A percentile compares a stretch with the other conserved stretches of the same genome.
Conservation (phyloP, 2,797 vertebrate genomes). For the Centropyge bicolor region DNA sequence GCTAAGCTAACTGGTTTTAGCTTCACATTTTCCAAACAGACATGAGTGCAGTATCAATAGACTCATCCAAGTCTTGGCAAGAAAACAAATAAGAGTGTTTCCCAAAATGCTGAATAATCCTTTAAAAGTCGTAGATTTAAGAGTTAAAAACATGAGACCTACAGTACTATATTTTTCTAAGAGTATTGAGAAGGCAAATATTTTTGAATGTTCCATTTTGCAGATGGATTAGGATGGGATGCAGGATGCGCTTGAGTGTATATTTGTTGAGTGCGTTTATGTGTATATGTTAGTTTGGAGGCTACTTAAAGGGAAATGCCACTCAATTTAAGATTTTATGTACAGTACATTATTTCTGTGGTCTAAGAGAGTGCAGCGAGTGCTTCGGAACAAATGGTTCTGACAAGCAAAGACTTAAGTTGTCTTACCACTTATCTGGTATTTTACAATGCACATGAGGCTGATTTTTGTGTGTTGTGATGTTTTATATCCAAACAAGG, state of each 20-base stretch:
- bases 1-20: constrained; percentile 8
- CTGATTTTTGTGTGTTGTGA: constrained; percentile 34
- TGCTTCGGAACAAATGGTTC: constrained; percentile 37
- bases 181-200: constrained; percentile 55
- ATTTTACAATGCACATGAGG: constrained; percentile 26
- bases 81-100: neutral
- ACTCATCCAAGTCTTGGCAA: neutral
- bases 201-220: constrained; percentile 57
- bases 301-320: constrained; percentile 78
- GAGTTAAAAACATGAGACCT: constrained; percentile 38
- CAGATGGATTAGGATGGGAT: constrained; percentile 53
- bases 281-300: constrained; percentile 67
- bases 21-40: neutral
- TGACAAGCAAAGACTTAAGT: constrained; percentile 27
- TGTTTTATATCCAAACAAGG: constrained; percentile 38
- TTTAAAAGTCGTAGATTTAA: constrained; percentile 29
- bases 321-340: constrained; percentile 63
- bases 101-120: constrained; percentile 12
- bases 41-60: no score
- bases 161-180: constrained; percentile 69
- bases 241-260: constrained; percentile 61
- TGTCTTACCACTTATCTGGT: constrained; percentile 32
- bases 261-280: constrained; percentile 55
- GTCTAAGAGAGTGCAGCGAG: constrained; percentile 47
- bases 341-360: constrained; percentile 55